Base-by-base conservation (phyloP, 2,113 vertebrate genomes). In the Sinocyclocheilus anshuiensis region DNA sequence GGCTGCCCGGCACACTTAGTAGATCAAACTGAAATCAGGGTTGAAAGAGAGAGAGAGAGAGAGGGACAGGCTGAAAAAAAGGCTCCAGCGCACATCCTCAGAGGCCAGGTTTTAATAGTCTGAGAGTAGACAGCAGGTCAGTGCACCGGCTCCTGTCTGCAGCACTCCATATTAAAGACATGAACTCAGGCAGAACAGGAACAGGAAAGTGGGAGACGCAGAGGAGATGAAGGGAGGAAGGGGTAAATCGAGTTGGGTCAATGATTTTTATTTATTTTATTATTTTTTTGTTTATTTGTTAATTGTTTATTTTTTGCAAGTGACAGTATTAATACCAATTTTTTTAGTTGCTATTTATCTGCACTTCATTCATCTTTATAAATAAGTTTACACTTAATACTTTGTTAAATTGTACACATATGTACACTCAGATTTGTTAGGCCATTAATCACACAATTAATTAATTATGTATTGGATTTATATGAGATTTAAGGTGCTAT, bases 1-100 rank as follows among this genome's bases (percentile, higher is more conserved):
- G 53, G 50, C 48, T 71, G 77, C 77, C 48, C 42, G 8, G 48
- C 20, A 29, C 53, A 80, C 65, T 82, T 75, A 83, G 61, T 24
- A 50, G 76, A 85, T 61, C 45, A 88, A 87, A 88, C 81, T 57
- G 69, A 83, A 88, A 77, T 80, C 82, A 86, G 83, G 84, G 88
- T 83, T 78, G 83, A 20, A 24, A n/a, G 24, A 87, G 76, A 86
- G 50, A 9, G 61, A 9, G 61, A 88, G 76, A 89, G 78, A 9
- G 61, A 59, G 26, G 24, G 65, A 67, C 45, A 82, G 89, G 84
- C 86, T 87, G 75, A 61, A 67, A 90, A 89, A 48, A 92, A 90
- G 90, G 90, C 90, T 92, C 91, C 91, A 82, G 91, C 89, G 90
- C 91, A 89, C 50, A 93, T 71, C 85, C 85, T 86, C 67, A 33